A percentile compares a stretch with the other conserved stretches of the same genome.
Evolutionary conservation across 2,113 vertebrate genomes (phyloP).

Genomic region (Oreochromis tanganicae): DNA sequence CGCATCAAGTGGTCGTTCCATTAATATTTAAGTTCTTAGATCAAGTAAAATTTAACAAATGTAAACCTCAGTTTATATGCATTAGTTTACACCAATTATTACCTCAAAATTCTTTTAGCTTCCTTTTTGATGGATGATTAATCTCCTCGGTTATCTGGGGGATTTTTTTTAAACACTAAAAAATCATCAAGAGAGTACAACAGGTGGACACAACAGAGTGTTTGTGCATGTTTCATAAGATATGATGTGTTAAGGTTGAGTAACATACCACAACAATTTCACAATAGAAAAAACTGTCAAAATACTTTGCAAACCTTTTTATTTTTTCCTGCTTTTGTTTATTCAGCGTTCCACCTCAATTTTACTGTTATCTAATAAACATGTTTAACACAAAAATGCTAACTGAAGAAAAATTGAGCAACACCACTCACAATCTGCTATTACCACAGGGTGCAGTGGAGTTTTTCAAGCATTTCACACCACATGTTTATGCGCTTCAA

Average conservation of each 20-base stretch:
- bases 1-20: not conserved
- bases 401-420: not conserved
- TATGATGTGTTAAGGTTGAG: fast-evolving
- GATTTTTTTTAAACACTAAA: not conserved
- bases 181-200: not conserved
- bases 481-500: conserved; percentile 31
- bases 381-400: not conserved
- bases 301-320: not conserved
- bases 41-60: not conserved
- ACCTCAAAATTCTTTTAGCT: not conserved
- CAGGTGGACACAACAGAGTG: not conserved
- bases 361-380: not conserved
- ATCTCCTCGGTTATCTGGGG: not conserved
- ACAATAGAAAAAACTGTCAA: not conserved
- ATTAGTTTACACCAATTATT: not conserved
- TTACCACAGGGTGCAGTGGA: not conserved
- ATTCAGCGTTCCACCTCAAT: not conserved
- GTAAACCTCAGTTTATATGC: not conserved
- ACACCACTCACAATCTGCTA: not conserved
- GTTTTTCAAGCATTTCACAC: conserved; percentile 5
- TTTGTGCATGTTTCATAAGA: not conserved
- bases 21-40: not conserved
- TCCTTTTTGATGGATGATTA: not conserved
- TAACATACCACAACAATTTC: not conserved
- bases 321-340: not conserved